phyloP scores from a whole-genome alignment of 2,888 invertebrate genomes.

The Dastarcus helophoroides region DNA sequence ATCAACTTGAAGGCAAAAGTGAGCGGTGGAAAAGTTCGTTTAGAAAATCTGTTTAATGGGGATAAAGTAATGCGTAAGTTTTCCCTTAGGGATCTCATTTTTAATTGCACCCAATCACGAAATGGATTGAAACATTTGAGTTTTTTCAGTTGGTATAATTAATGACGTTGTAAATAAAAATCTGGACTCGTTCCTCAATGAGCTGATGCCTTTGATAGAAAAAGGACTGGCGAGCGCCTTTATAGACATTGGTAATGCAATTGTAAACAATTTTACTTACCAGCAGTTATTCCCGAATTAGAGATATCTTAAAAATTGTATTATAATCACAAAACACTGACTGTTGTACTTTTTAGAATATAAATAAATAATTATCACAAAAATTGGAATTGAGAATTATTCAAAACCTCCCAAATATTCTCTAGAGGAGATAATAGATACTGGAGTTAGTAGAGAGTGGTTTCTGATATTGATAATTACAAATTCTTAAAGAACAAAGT shows the following conservation, averaged over 20 bases:
- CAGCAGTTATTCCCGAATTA: conserved; percentile 41
- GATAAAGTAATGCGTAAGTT: conserved; percentile 42
- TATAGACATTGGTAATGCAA: conserved; percentile 38
- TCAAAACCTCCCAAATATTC: neutral
- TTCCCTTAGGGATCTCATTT: too few species aligned
- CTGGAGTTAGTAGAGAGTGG: too few species aligned
- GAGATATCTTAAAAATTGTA: too few species aligned
- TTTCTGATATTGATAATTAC: too few species aligned
- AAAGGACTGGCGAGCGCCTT: conserved; percentile 37
- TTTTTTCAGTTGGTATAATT: conserved; percentile 37
- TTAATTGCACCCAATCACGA: too few species aligned
- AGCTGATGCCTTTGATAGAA: conserved; percentile 44
- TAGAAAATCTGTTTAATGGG: conserved; percentile 44
- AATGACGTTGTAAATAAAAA: conserved; percentile 46
- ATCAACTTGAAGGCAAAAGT: conserved; percentile 39
- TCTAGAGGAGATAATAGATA: conserved; percentile 1
- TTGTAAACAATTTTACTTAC: conserved; percentile 38
- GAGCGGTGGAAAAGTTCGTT: conserved; percentile 36
- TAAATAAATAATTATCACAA: too few species aligned
- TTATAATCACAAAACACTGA: conserved; percentile 1
- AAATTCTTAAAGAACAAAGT: too few species aligned
- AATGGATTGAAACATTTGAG: too few species aligned
- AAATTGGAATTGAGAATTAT: neutral
- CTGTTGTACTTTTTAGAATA: too few species aligned
- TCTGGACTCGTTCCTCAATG: conserved; percentile 40